These are phyloP conservation scores for Lycorma delicatula DNA, from an alignment of 1,140 invertebrate genomes.

Conservation along the genomic window DNA sequence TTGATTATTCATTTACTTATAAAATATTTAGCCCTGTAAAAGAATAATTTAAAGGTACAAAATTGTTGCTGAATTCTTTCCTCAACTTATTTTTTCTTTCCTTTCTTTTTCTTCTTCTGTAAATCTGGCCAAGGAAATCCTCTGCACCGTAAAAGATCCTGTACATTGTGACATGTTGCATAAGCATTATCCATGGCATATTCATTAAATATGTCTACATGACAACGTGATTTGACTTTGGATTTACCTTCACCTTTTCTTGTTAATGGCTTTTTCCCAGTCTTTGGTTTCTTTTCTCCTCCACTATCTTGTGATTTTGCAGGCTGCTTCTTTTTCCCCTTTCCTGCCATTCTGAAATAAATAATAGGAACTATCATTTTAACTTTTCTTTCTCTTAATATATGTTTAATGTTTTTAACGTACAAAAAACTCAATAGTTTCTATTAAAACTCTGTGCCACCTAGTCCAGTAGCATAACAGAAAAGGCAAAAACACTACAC, in stretches of 20 bases:
- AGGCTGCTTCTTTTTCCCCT: slow-evolving; percentile 1
- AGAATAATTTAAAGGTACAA: too few species aligned
- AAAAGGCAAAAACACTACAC: too few species aligned
- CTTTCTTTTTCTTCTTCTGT: slow-evolving; percentile 67
- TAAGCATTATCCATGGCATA: slow-evolving; percentile 84
- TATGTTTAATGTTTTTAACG: too few species aligned
- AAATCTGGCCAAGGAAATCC: slow-evolving; percentile 76
- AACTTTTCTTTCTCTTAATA: too few species aligned
- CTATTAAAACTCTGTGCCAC: too few species aligned
- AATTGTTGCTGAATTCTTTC: too few species aligned
- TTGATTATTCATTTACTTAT: too few species aligned
- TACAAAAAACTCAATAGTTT: too few species aligned
- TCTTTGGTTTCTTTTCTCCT: background rate
- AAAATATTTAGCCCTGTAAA: too few species aligned
- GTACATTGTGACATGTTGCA: slow-evolving; percentile 79
- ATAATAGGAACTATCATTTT: too few species aligned
- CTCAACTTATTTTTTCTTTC: slow-evolving; percentile 39
- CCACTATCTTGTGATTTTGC: background rate
- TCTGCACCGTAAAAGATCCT: slow-evolving; percentile 62
- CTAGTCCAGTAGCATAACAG: too few species aligned
- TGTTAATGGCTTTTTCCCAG: slow-evolving; percentile 22
- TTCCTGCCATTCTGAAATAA: background rate
- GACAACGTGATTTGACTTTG: slow-evolving; percentile 46
- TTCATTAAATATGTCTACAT: slow-evolving; percentile 73
- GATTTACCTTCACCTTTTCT: slow-evolving; percentile 50